Conservation (phyloP, 2,113 vertebrate genomes). For the Stegostoma tigrinum region DNA sequence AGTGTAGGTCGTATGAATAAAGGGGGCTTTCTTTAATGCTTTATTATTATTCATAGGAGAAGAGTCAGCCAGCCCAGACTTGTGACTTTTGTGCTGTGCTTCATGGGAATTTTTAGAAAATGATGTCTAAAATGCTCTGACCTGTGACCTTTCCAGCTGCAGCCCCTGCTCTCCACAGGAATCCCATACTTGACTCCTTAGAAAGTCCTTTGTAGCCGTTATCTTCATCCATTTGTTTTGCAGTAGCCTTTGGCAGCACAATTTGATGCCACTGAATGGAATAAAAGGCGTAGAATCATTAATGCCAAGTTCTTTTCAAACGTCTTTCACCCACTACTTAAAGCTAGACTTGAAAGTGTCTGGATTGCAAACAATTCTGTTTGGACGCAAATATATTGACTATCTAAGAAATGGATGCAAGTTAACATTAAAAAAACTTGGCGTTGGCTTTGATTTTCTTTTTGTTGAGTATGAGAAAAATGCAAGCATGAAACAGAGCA, state of each 20-base stretch:
- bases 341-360: slow-evolving; percentile 40
- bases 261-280: slow-evolving; percentile 42
- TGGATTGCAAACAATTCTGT: slow-evolving; percentile 3
- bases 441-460: background rate
- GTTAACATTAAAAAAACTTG: slow-evolving; percentile 15
- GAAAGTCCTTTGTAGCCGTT: slow-evolving; percentile 50
- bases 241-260: slow-evolving; percentile 45
- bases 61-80: slow-evolving; percentile 44
- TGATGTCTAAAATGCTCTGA: slow-evolving; percentile 49
- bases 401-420: background rate
- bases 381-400: background rate
- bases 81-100: slow-evolving; percentile 45
- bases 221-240: slow-evolving; percentile 42
- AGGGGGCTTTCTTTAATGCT: slow-evolving; percentile 50
- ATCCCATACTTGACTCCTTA: slow-evolving; percentile 51
- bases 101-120: slow-evolving; percentile 55
- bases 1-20: slow-evolving; percentile 53
- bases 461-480: slow-evolving; percentile 16
- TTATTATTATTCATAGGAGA: slow-evolving; percentile 46
- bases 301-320: slow-evolving; percentile 39
- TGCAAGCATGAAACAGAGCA: background rate
- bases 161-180: slow-evolving; percentile 45
- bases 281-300: slow-evolving; percentile 42
- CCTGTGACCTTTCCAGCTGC: slow-evolving; percentile 57
- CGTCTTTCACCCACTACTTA: slow-evolving; percentile 38